A percentile compares a stretch with the other conserved stretches of the same genome.
Conservation (phyloP, 2,113 vertebrate genomes). For the Synodontis membranacea region DNA sequence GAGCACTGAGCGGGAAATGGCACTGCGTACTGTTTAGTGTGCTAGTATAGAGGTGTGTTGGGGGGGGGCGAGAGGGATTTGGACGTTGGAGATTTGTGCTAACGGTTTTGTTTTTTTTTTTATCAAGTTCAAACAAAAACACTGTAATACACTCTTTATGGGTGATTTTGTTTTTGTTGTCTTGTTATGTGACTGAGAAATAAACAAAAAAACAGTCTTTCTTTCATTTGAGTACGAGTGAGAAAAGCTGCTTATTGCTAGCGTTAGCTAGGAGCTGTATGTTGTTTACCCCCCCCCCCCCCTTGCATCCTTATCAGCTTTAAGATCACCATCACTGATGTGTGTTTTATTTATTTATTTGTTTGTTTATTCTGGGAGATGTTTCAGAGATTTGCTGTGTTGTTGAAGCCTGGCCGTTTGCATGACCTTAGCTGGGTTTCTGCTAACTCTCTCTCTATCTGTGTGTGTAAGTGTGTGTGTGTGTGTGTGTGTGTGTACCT, state of each 20-base stretch:
- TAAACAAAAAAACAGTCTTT: not conserved
- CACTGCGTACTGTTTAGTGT: not conserved
- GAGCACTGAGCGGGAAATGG: not conserved
- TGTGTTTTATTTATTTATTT: too few species aligned
- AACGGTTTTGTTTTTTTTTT: not conserved
- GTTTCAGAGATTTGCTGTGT: not conserved
- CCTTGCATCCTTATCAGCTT: not conserved
- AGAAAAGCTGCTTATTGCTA: conserved; percentile 11
- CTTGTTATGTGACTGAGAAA: not conserved
- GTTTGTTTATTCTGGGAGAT: too few species aligned
- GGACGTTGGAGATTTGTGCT: not conserved
- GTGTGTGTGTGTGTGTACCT: too few species aligned
- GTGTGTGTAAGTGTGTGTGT: too few species aligned
- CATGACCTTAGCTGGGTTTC: conserved; percentile 37
- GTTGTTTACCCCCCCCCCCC: too few species aligned
- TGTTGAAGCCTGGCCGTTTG: not conserved
- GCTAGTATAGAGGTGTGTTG: too few species aligned
- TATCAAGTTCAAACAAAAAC: not conserved
- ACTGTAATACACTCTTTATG: not conserved
- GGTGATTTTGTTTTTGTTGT: not conserved
- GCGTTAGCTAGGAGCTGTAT: not conserved
- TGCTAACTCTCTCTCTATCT: not conserved
- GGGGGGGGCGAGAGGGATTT: not conserved
- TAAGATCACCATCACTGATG: not conserved
- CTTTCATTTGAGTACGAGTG: not conserved